A percentile compares a stretch with the other conserved stretches of the same genome.
phyloP scores from a whole-genome alignment of 2,797 vertebrate species.

The Phrynocephalus guinanensis region DNA sequence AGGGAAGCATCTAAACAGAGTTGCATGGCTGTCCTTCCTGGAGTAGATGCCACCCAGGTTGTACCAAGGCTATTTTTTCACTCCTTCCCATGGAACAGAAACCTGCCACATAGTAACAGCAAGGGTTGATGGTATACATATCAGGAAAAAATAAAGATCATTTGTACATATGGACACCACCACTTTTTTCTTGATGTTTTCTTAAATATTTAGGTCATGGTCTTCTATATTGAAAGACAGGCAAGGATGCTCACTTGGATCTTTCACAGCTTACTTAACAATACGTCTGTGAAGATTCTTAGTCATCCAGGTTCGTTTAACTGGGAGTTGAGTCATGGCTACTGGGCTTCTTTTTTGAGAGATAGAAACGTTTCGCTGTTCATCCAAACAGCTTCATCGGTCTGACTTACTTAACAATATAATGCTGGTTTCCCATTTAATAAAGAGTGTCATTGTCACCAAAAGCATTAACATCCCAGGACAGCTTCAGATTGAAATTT shows the following conservation, averaged over 20 bases:
- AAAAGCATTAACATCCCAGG: not conserved
- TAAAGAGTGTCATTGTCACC: not conserved
- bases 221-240: not conserved
- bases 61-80: not conserved
- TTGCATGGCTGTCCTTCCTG: not conserved
- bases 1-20: not conserved
- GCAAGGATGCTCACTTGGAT: not conserved
- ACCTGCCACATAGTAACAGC: not conserved
- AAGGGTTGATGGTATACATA: not conserved
- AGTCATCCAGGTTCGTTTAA: too few relatives aligned
- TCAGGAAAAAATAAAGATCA: not conserved
- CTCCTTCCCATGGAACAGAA: not conserved
- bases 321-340: too few relatives aligned
- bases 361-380: too few relatives aligned
- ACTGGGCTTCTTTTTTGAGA: too few relatives aligned
- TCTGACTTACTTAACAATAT: not conserved
- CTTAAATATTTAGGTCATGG: not conserved
- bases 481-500: not conserved
- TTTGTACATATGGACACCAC: not conserved
- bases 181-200: not conserved
- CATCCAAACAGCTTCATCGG: too few relatives aligned
- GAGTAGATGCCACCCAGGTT: not conserved
- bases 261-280: not conserved
- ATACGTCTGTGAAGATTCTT: too few relatives aligned
- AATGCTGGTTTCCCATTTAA: not conserved